Evolutionary conservation across 2,888 invertebrate genomes (phyloP), one percentile per base, ranked within the genome.

Genomic region (Cotesia congregata): DNA sequence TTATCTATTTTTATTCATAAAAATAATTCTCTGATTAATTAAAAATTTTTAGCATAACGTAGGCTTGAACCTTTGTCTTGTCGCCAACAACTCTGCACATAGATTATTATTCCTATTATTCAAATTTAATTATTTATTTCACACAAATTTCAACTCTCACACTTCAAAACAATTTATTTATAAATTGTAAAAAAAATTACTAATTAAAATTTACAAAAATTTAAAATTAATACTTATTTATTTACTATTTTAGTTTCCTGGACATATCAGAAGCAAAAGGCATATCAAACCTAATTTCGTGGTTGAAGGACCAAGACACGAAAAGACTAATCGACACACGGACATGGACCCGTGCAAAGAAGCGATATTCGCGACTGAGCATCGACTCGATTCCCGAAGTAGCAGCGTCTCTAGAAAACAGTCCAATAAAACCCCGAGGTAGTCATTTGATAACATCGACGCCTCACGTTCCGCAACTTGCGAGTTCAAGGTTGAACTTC

Each of bases 301-400:
- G 39, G 40, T 41, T 65, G 12, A 38, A 6, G 30, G 38, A 17
- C 3, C 30, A 30, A 30, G 87, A 72, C 76, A 81, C 74, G 39
- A 84, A 79, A 79, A 85, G 81, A 80, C 85, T 81, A 79, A 92
- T 94, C 83, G 94, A 94, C 85, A 93, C 94, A 0, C 90, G 94
- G 83, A 94, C 94, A 7, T 94, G 93, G 87, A 94, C 94, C 72
- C 91, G 92, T 82, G 93, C 94, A 30, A 94, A 94, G 86, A 93
- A 93, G 84, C 90, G 92, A 75, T 87, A 90, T 9, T 90, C 88
- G 50, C 90, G 93, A 77, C 92, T 93, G 59, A 93, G 92, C 84
- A 92, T 94, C 80, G 93, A 93, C 74, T 85, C 84, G 41, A 82
- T 87, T 70, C 80, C 83, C 15, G 85, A 85, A 76, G 78, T 81